These are phyloP conservation scores for Matsumyia berberina DNA, from an alignment of 2,888 invertebrate genomes.

Conservation along the genomic window DNA sequence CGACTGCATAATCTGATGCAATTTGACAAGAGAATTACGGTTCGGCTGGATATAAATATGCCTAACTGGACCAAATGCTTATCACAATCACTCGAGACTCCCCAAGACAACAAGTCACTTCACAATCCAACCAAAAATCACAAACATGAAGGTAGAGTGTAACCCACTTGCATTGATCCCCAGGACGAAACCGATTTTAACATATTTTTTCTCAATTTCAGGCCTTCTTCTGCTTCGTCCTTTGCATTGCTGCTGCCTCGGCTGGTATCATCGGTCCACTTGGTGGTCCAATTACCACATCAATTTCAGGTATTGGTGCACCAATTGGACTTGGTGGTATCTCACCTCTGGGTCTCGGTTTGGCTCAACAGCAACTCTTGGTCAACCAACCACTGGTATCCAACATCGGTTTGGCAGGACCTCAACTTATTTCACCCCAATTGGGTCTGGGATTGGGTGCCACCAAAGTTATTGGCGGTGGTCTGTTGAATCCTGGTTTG, in stretches of 20 bases:
- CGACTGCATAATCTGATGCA: slow-evolving; percentile 38
- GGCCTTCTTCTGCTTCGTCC: slow-evolving; percentile 40
- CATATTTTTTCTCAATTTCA: neutral
- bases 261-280: slow-evolving; percentile 32
- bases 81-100: slow-evolving; percentile 17
- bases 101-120: slow-evolving; percentile 44
- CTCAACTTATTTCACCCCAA: too few relatives aligned
- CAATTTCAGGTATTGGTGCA: too few relatives aligned
- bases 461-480: slow-evolving; percentile 17
- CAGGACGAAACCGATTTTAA: neutral
- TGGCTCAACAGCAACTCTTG: slow-evolving; percentile 16
- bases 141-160: slow-evolving; percentile 45
- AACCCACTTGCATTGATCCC: neutral
- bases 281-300: slow-evolving; percentile 12
- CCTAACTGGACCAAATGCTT: slow-evolving; percentile 6
- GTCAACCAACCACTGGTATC: slow-evolving; percentile 1
- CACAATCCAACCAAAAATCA: neutral
- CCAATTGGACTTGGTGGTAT: slow-evolving; percentile 38
- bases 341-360: slow-evolving; percentile 25
- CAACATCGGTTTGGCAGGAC: neutral
- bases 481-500: slow-evolving; percentile 6
- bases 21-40: slow-evolving; percentile 20
- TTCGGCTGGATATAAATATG: slow-evolving; percentile 41
- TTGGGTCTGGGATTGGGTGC: slow-evolving; percentile 3
- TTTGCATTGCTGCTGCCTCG: slow-evolving; percentile 36